Evolutionary conservation across 2,888 invertebrate species (phyloP), one percentile per base, ranked within the genome.

Genomic region (Acleris laterana): DNA sequence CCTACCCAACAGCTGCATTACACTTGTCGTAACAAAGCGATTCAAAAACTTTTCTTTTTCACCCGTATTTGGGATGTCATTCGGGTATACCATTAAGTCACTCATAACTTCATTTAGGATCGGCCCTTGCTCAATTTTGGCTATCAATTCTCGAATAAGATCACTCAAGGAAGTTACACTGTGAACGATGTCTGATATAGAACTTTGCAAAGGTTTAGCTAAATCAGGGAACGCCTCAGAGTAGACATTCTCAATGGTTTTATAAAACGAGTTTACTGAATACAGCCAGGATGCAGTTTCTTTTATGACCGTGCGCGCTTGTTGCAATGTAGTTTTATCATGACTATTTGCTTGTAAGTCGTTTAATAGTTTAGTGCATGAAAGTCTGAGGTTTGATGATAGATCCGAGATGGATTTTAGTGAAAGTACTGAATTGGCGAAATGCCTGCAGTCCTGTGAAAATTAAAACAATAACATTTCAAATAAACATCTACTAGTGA

Each of bases 151-250:
- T 56, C 81, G 87, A 1, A 95, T 82, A 53, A 94, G 82, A 61
- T 94, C 93, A 55, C 93, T 93, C 20, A 96, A 77, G 16, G 93
- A 82, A 50, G 93, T 94, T 22, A 95, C 86, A 2, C 96, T 96
- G 71, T 94, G 95, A 1, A 94, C 87, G 68, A 96, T 93, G 87
- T 96, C 95, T 0, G 95, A 93, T 7, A 97, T 81, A 0, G 96
- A 95, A 63, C 94, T 92, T 57, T 96, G 90, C 19, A 98, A 86
- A 0, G 97, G 97, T 68, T 95, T 93, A 0, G 96, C 94, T 60
- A 98, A 90, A 81, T 98, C 98, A 0, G 96, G 96, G 79, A 97
- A 98, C n/a, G 95, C 94, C 3, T 94, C 89, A 0, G 94, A 88
- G 78, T 95, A 96, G 0, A 83, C 84, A 3, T 77, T 83, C 25